Base-by-base conservation (phyloP, 2,797 vertebrate species). In the Gymnopithys bicolor region DNA sequence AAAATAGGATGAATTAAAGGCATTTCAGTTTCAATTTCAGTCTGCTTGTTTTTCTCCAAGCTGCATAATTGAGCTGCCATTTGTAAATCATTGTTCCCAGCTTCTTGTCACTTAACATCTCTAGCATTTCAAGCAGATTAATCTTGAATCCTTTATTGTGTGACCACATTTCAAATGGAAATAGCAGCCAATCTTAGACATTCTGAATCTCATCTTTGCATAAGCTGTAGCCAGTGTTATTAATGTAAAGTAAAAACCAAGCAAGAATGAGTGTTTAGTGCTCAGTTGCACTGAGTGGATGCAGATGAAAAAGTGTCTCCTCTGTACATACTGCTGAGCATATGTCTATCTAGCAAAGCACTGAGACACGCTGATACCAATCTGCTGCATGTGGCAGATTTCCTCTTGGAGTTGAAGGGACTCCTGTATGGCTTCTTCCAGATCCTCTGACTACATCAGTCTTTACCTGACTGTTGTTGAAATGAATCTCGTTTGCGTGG, bases 1-100 rank as follows among this genome's bases (percentile, higher is more conserved):
- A 87, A 93, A 92, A 87, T 37, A 93, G 53, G 88, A 75, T 77
- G 35, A 93, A 92, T 85, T 95, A 87, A 75, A 89, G 87, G 52
- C 81, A 87, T 90, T 96, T 95, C 90, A 90, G 80, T 87, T 92
- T 93, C 89, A 68, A 4, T 95, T 96, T 93, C 92, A 75, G 75
- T 77, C 70, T 90, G 60, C 89, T 92, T 94, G 84, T 89, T 94
- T 92, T 95, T 58, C 68, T 93, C 43, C 35, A 46, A 87, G 89
- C 49, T 77, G 59, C 62, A 68, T 92, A 96, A 95, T 89, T 92
- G 89, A 90, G n/a, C 86, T 90, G 78, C 92, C 81, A 90, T 93
- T 94, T 90, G 78, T 46, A 92, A 92, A 91, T 92, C 84, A 90
- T 77, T 94, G 75, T 90, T 93, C 89, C 46, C 68, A 83, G 89